These are phyloP conservation scores for Rhizomys pruinosus DNA, from an alignment of 2,113 vertebrate genomes.

Conservation along the genomic window DNA sequence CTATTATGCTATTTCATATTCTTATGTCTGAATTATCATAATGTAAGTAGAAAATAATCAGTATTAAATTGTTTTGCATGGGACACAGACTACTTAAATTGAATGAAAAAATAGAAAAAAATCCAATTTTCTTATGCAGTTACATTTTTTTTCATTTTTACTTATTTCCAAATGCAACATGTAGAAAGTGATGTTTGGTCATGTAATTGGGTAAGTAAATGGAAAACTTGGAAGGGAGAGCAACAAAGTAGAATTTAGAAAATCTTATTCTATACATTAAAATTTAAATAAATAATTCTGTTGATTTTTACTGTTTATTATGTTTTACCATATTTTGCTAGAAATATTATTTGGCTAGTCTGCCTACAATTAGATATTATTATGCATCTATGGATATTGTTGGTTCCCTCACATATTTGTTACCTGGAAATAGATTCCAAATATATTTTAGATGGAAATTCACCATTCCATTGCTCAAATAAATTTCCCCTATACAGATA, in stretches of 20 bases:
- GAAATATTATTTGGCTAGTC: slow-evolving; percentile 30
- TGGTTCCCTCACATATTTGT: neutral
- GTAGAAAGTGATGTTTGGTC: slow-evolving; percentile 49
- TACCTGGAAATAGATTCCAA: neutral
- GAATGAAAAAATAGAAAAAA: slow-evolving; percentile 69
- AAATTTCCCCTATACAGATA: too few species aligned
- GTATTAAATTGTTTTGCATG: slow-evolving; percentile 48
- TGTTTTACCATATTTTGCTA: slow-evolving; percentile 14
- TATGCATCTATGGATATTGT: neutral
- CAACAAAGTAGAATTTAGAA: slow-evolving; percentile 76
- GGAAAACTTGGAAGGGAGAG: slow-evolving; percentile 73
- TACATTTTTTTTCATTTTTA: slow-evolving; percentile 6
- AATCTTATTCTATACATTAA: slow-evolving; percentile 80
- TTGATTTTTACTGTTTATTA: slow-evolving; percentile 36
- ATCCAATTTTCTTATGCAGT: slow-evolving; percentile 66
- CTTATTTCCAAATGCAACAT: slow-evolving; percentile 49
- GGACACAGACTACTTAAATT: slow-evolving; percentile 57
- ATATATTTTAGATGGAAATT: neutral
- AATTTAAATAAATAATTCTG: slow-evolving; percentile 64
- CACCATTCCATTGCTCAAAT: neutral
- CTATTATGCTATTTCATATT: neutral
- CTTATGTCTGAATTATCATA: slow-evolving; percentile 42
- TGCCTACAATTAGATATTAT: neutral
- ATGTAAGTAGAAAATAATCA: slow-evolving; percentile 33
- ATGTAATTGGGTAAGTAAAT: slow-evolving; percentile 67